phyloP scores from a whole-genome alignment of 2,113 vertebrate species.

The Triplophysa siluroides region DNA sequence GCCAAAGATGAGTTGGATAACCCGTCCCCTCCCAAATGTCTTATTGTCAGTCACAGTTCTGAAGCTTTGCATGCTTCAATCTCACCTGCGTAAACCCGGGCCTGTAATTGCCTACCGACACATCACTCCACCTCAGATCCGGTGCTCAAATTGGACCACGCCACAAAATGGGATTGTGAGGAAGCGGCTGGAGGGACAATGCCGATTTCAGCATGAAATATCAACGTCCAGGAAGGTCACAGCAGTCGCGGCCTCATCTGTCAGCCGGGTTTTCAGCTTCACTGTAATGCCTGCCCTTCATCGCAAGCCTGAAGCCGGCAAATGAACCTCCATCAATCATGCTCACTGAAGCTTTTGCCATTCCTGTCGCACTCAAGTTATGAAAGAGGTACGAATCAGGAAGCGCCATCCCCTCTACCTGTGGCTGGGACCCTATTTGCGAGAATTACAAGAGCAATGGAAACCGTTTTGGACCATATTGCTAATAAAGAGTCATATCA shows the following conservation, averaged over 20 bases:
- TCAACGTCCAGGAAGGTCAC: conserved; percentile 50
- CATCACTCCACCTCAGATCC: conserved; percentile 2
- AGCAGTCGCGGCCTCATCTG: conserved; percentile 44
- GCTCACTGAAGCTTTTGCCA: conserved; percentile 38
- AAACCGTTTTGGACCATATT: background rate
- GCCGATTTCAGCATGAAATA: conserved; percentile 31
- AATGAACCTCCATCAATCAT: conserved; percentile 56
- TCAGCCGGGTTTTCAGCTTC: conserved; percentile 32
- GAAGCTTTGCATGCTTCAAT: conserved; percentile 40
- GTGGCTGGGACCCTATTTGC: conserved; percentile 10
- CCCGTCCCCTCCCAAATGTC: conserved; percentile 18
- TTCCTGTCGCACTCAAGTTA: background rate
- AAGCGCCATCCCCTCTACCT: background rate
- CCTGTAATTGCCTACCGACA: conserved; percentile 39
- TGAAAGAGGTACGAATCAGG: conserved; percentile 3
- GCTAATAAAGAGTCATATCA: conserved; percentile 34
- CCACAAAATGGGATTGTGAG: conserved; percentile 12
- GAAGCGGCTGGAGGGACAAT: background rate
- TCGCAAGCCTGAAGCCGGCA: conserved; percentile 41
- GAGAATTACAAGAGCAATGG: conserved; percentile 19
- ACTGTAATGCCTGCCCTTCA: conserved; percentile 28
- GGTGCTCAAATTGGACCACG: conserved; percentile 25
- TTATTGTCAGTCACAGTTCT: conserved; percentile 33
- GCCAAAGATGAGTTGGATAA: background rate
- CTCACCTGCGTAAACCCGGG: conserved; percentile 28